A percentile compares a stretch with the other conserved stretches of the same genome.
phyloP scores from a whole-genome alignment of 1,140 invertebrate genomes.

The Pygmarrhopalites habei region DNA sequence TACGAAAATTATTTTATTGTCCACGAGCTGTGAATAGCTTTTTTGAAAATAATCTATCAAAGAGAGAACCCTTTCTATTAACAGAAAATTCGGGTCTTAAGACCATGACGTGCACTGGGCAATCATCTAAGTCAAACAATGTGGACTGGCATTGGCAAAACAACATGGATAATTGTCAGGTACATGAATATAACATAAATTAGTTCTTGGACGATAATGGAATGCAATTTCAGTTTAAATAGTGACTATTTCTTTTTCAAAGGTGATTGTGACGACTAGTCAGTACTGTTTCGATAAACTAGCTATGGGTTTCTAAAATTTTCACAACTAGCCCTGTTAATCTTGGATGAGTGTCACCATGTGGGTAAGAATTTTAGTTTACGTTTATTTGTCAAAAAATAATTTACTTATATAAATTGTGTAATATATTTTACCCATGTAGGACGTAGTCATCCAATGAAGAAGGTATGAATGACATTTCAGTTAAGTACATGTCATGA shows the following conservation, averaged over 20 bases:
- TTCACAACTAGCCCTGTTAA: conserved; percentile 63
- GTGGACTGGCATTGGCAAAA: background rate
- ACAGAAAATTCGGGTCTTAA: conserved; percentile 62
- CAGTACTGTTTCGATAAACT: conserved; percentile 73
- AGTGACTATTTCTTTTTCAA: background rate
- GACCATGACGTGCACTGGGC: conserved; percentile 53
- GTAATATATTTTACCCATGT: conserved; percentile 43
- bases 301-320: conserved; percentile 53
- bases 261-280: conserved; percentile 79
- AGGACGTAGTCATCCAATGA: background rate
- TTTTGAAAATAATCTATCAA: background rate
- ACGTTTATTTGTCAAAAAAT: too few species aligned
- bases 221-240: background rate
- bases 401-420: too few species aligned
- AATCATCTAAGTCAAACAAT: background rate
- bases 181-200: background rate
- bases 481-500: background rate
- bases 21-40: conserved; percentile 49
- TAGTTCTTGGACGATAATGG: background rate
- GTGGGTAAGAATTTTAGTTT: conserved; percentile 68
- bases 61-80: conserved; percentile 41
- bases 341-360: conserved; percentile 90
- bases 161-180: background rate
- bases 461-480: background rate
- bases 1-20: conserved; percentile 53